Base-by-base conservation (phyloP, 2,797 vertebrate species). In the Gymnoscopelus braueri region DNA sequence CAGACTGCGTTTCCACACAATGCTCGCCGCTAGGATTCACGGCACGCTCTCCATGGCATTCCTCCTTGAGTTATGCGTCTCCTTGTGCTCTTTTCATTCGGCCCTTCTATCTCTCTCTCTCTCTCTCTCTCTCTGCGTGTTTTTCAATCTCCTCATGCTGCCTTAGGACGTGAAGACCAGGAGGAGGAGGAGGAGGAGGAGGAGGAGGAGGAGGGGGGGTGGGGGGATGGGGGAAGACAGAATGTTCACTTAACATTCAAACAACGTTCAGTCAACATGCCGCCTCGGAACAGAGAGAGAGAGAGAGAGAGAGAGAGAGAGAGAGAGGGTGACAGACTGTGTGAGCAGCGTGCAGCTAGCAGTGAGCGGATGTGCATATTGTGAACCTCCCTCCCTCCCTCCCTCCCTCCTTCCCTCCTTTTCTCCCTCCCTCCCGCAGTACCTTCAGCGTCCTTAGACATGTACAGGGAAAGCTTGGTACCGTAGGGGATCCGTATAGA, bases 401-500 rank as follows among this genome's bases (percentile, higher is more conserved):
- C 32, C 32, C 32, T 44, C 39, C 35, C 35, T 39, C 35, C 35
- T 5, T 39, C 32, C 32, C 32, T 19, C 19, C 19, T 19, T 19
- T 19, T 19, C 19, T 35, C 32, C 32, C 1, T 3, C 14, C 12
- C 72, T 84, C 84, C 90, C 85, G 87, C 86, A 90, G 92, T 95
- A 95, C 94, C 94, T 95, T 95, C 94, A 19, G 93, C 87, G 69
- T 94, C 94, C 92, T 94, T 95, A 91, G 93, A 94, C 93, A 94
- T 93, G 93, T 95, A 95, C 93, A 93, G 93, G 90, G 93, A 93
- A 86, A 94, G 93, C 93, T 94, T 94, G 94, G 93, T 93, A 91
- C 94, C 94, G 85, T 95, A 95, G 82, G 94, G 94, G 87, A 95
- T 95, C 93, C 94, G 92, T 91, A 95, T 95, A 92, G 93, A 95